These are phyloP conservation scores for Donacobius atricapilla DNA, from an alignment of 2,113 vertebrate species.

Conservation along the genomic window DNA sequence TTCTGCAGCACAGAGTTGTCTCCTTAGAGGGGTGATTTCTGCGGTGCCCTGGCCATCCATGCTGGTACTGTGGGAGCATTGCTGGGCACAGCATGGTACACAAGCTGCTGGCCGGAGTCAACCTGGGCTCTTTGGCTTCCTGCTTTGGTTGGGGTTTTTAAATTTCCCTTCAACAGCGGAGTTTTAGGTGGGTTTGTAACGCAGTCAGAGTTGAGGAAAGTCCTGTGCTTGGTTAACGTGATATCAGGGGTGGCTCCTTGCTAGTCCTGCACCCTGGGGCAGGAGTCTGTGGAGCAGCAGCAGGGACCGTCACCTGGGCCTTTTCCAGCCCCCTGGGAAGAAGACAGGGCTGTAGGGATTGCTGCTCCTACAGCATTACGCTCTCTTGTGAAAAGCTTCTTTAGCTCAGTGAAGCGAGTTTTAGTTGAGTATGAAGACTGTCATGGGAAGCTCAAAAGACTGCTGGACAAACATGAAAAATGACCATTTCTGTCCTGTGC, in stretches of 20 bases:
- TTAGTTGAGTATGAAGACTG: neutral
- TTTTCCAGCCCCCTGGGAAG: neutral
- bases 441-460: neutral
- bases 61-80: neutral
- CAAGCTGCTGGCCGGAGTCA: neutral
- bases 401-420: neutral
- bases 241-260: neutral
- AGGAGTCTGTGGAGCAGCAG: neutral
- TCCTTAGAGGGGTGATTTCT: neutral
- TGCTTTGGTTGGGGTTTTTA: neutral
- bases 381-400: neutral
- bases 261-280: fast-evolving
- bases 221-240: neutral
- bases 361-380: neutral
- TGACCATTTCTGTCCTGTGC: neutral
- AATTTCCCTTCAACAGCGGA: neutral
- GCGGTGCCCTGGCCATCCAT: neutral
- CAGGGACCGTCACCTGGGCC: neutral
- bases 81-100: neutral
- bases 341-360: neutral
- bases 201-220: neutral
- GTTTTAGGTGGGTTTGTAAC: neutral
- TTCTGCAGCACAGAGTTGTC: neutral
- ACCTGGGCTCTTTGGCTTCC: neutral
- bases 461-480: neutral